Percentiles rank a stretch among this genome's conserved stretches.
Evolutionary conservation across 2,888 invertebrate genomes (phyloP).

Genomic region (Thymelicus sylvestris): DNA sequence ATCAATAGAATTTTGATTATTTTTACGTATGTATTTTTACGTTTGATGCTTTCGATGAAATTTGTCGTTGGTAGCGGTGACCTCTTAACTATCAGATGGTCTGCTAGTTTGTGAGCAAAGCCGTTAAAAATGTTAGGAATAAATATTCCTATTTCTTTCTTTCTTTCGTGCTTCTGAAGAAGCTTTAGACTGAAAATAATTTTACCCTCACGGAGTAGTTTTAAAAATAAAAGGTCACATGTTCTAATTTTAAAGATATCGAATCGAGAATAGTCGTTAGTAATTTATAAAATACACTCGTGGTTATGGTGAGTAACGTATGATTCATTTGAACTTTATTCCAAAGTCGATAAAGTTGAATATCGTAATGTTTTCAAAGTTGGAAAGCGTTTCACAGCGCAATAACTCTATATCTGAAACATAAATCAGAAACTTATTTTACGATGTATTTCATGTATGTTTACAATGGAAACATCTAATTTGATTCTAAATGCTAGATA

Average conservation of each 20-base stretch:
- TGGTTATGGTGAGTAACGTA: neutral
- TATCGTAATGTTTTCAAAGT: neutral
- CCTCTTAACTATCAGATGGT: too few species aligned
- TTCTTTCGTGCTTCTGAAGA: too few species aligned
- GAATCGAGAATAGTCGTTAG: neutral
- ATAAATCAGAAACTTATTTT: constrained; percentile 32
- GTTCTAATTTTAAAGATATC: constrained; percentile 1
- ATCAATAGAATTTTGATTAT: too few species aligned
- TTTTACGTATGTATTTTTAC: too few species aligned
- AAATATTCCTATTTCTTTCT: too few species aligned
- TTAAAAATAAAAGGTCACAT: neutral
- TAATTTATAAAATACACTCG: neutral
- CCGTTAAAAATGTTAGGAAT: too few species aligned
- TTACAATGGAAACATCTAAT: neutral
- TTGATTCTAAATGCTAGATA: neutral
- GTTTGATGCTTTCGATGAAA: too few species aligned
- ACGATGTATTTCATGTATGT: constrained; percentile 15
- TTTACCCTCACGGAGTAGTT: neutral
- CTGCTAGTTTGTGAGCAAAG: too few species aligned
- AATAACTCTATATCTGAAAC: constrained; percentile 33
- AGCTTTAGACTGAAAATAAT: too few species aligned
- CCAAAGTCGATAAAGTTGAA: neutral
- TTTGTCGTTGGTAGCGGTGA: too few species aligned
- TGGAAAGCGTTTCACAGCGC: constrained; percentile 21
- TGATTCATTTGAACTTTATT: constrained; percentile 6